Conservation (phyloP, 1,140 invertebrate genomes). For the Heliconius hermathena region DNA sequence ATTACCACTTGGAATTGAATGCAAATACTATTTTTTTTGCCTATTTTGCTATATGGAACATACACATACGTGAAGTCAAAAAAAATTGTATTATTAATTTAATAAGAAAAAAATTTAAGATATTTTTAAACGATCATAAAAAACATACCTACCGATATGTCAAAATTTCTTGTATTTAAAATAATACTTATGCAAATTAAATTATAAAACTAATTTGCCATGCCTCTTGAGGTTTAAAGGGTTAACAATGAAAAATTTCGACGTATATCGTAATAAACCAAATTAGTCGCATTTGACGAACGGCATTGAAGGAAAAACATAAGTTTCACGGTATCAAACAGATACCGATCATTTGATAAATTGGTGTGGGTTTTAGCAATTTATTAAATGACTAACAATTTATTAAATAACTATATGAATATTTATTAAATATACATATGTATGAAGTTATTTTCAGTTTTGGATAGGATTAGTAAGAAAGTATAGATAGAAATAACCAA, state of each 20-base stretch:
- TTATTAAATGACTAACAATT: no score
- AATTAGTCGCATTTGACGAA: neutral
- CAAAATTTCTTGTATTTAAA: neutral
- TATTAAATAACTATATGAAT: no score
- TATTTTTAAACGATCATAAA: neutral
- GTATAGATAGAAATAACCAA: no score
- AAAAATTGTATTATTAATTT: neutral
- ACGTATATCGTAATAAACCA: neutral
- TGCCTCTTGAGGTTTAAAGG: neutral
- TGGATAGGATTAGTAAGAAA: no score
- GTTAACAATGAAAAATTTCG: neutral
- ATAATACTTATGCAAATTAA: neutral
- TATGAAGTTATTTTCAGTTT: no score
- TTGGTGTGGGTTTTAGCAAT: neutral
- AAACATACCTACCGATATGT: neutral
- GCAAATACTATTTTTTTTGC: no score
- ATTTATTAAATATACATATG: no score
- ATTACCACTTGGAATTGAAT: no score
- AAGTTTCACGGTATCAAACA: neutral
- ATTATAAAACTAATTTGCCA: constrained; percentile 6
- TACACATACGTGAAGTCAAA: no score
- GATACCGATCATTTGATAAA: neutral
- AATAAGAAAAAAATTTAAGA: neutral
- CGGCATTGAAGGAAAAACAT: neutral
- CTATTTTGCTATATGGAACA: no score